Base-by-base conservation (phyloP, 64 coral and sea anemone species). In the Trachythela sp. region DNA sequence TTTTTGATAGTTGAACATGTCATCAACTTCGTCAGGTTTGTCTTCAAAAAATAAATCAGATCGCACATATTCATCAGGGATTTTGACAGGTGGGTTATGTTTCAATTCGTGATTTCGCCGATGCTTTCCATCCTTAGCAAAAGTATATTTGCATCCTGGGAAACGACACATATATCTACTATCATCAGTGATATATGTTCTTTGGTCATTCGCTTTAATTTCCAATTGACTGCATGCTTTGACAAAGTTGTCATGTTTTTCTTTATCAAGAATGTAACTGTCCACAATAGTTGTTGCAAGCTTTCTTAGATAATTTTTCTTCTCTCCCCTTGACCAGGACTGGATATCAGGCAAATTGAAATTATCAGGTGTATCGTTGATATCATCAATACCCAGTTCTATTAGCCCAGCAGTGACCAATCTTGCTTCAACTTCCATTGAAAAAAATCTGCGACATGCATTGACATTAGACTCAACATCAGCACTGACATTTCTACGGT, bases 1-100 rank as follows among this genome's bases (percentile, higher is more conserved):
- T 39, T 85, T 90, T 87, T 90, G 92, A 84, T 94, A 90, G 85
- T 90, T 94, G 33, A 90, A 88, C 88, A 94, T 94, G 54, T 90
- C 92, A 93, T 89, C 92, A 26, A 40, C 14, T 59, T 59, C 54
- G 2, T 2, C 6, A 59, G 54, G 89, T n/a, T 32, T 64, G 32
- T 68, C 42, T 68, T 68, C 86, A 41, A 39, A 41, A 32, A 36
- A n/a, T 7, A 45, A 17, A 30, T 14, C 39, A 32, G 87, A 72
- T 30, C 8, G 76, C 1, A 84, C 48, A 43, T 27, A 54, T 35
- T 89, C 35, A 8, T 84, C 40, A 70, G 84, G n/a, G 52, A 84
- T 77, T 34, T 22, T n/a, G 2, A 89, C 45, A 24, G 75, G 52
- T 67, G 76, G 85, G 15, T 90, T 84, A 68, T 90, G 88, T 31